phyloP scores from a whole-genome alignment of 1,140 invertebrate genomes.

The Scaptodrosophila lebanonensis region DNA sequence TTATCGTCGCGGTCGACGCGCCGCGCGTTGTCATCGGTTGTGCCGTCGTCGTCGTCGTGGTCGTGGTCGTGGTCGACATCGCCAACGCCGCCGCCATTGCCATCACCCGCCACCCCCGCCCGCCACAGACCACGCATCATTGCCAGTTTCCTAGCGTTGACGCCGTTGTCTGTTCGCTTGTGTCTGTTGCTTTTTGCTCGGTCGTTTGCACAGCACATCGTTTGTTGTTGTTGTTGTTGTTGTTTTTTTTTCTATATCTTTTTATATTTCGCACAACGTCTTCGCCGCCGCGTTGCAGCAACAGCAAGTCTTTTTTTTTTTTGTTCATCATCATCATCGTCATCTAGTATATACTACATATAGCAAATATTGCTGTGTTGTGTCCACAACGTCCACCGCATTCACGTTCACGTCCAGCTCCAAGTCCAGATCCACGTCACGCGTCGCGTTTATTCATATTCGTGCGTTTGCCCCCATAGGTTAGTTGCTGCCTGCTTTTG shows the following conservation, averaged over 20 bases:
- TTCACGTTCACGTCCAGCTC: background rate
- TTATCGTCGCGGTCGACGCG: background rate
- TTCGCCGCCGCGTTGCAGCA: background rate
- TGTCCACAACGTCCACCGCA: background rate
- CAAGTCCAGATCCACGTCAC: background rate
- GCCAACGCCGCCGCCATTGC: too few relatives aligned
- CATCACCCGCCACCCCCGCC: too few relatives aligned
- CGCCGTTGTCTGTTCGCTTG: background rate
- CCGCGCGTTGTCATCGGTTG: too few relatives aligned
- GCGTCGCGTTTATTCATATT: slow-evolving; percentile 18
- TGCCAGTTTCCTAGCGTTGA: too few relatives aligned
- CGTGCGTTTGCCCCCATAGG: too few relatives aligned
- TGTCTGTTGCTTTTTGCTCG: slow-evolving; percentile 10
- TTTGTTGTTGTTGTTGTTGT: slow-evolving; percentile 32
- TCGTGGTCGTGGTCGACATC: too few relatives aligned
- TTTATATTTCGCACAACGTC: too few relatives aligned
- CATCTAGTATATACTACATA: slow-evolving; percentile 10
- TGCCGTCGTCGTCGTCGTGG: too few relatives aligned
- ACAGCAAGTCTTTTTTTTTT: too few relatives aligned
- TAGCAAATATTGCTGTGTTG: slow-evolving; percentile 6
- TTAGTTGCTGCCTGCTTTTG: too few relatives aligned
- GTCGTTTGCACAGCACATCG: slow-evolving; percentile 23
- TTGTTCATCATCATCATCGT: background rate
- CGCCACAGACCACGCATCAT: too few relatives aligned
- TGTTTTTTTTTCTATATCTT: too few relatives aligned